A percentile compares a stretch with the other conserved stretches of the same genome.
These are phyloP conservation scores for Hydrolagus affinis DNA, from an alignment of 2,113 vertebrate species.

Conservation along the genomic window DNA sequence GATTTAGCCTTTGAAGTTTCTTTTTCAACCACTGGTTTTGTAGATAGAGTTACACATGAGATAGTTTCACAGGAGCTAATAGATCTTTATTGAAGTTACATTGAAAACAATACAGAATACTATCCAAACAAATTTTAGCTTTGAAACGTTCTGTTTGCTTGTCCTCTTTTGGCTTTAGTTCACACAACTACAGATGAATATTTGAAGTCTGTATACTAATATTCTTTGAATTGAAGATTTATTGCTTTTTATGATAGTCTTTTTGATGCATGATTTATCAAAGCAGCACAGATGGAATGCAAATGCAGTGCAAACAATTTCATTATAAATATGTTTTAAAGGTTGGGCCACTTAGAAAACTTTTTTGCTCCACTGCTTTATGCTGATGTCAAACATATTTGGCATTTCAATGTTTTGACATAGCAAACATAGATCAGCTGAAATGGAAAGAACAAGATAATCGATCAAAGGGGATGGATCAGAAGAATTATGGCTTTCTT, in stretches of 20 bases:
- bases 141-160: conserved; percentile 2
- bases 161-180: conserved; percentile 6
- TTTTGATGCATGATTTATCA: conserved; percentile 38
- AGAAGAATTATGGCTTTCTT: conserved; percentile 97
- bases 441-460: conserved; percentile 97
- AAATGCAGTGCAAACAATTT: conserved; percentile 63
- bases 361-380: conserved; percentile 82
- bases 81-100: neutral
- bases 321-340: conserved; percentile 67
- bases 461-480: conserved; percentile 95
- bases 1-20: neutral
- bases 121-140: neutral
- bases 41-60: neutral
- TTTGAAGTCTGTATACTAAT: neutral
- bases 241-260: conserved; percentile 6
- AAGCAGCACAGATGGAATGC: conserved; percentile 58
- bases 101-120: neutral
- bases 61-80: neutral
- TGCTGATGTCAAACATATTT: conserved; percentile 96
- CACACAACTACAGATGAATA: neutral
- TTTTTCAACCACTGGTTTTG: neutral
- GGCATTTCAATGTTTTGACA: conserved; percentile 96
- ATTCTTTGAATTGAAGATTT: conserved; percentile 19
- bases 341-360: conserved; percentile 42
- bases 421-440: conserved; percentile 93